Base-by-base conservation (phyloP, 2,888 invertebrate species). In the Cosmia trapezina region DNA sequence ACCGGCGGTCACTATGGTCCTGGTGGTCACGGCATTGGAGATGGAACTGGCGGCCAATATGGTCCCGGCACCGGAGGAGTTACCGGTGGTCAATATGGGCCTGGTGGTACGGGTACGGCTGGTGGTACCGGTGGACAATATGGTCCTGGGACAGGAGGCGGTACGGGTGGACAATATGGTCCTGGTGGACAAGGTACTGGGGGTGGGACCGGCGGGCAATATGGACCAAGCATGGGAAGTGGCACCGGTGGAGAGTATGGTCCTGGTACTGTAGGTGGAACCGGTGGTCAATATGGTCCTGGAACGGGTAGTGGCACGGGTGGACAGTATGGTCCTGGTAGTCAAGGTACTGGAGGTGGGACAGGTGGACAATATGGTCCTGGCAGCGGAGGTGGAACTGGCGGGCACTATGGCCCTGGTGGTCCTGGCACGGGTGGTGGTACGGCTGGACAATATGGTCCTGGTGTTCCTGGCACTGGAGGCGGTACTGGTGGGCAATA, bases 1-100 rank as follows among this genome's bases (percentile, higher is more conserved):
- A 51, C 70, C 0, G 72, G 84, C 7, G 84, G 78, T 0, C 65
- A 81, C 14, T 83, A 80, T 68, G 73, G 67, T 14, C 76, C 80
- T 6, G 59, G 70, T 14, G 45, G 14, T 14, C 45, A 4, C 3
- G 56, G 54, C 0, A 37, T 62, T 11, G 76, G 69, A 49, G 47
- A 56, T 7, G 62, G 70, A 0, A 22, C 49, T 0, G n/a, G 49
- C 0, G 49, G n/a, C 0, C 49, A 49, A 49, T n/a, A 72, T 64
- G 60, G 72, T 4, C 59, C 76, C 1, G 83, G 73, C 14, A 61
- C 61, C 7, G 62, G 43, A 0, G 56, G 69, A 0, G 65, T 76
- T 5, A 47, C 76, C 6, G 75, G 57, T 4, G 84, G 74, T 22
- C 81, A 80, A 69, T 80, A 78, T 63, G 74, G 67, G 17, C 75